Evolutionary conservation across 2,888 invertebrate genomes (phyloP), one percentile per base, ranked within the genome.

Genomic region (Tineola bisselliella): DNA sequence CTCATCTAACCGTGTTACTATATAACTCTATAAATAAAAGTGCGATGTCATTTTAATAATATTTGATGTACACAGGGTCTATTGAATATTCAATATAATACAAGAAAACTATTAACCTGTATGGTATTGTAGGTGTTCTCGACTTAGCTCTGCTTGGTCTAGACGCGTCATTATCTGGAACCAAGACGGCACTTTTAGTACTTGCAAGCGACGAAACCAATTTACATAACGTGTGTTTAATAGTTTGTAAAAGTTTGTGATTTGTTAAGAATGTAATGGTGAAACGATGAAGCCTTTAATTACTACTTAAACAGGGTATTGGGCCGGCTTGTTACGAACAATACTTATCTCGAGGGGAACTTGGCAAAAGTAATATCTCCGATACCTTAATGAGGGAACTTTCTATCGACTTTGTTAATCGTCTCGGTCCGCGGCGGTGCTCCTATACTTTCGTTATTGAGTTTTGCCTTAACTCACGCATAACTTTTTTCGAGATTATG

Each of bases 121-220:
- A 87, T 72, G 87, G 87, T 69, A 87, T 83, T 74, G 84, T 81
- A 72, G 84, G 69, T 65, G 87, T 86, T 86, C 87, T 84, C 81
- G 87, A 84, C 81, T 86, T 86, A 84, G 86, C 78, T 82, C 87
- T 80, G 87, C 87, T 87, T 78, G 79, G 87, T 79, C 87, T 87
- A 86, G 83, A 84, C 74, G 81, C 79, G 72, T 84, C 87, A 61
- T 30, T 61, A 84, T 87, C 87, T 87, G 87, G 72, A 87, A 87
- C 79, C 82, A 87, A 86, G 75, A 80, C 69, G 78, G 19, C 12
- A 54, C 19, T 18, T 54, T 54, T 54, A 54, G 25, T 15, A 48
- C 17, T 17, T 48, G 13, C 15, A 15, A n/a, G 15, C 48, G 48
- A 48, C 48, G 15, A 48, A n/a, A 17, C n/a, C 15, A 17, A 48